Evolutionary conservation across 2,888 invertebrate species (phyloP), one percentile per base, ranked within the genome.

Genomic region (Branchipolynoe longqiensis): DNA sequence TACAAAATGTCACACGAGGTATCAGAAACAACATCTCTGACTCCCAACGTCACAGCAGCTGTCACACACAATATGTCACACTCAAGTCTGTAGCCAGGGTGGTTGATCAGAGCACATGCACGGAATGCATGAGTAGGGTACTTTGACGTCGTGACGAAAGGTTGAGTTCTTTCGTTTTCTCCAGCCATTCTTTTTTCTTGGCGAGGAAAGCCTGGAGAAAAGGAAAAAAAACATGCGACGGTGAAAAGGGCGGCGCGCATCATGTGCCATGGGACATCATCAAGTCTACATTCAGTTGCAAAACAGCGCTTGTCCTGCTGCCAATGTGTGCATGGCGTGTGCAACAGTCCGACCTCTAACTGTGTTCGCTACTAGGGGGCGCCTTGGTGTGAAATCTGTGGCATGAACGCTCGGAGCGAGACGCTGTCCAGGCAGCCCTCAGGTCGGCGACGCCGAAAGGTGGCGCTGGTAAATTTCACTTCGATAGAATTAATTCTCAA

Each of bases 111-210:
- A 88, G 54, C 8, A 84, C 88, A 73, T 88, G 88, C 82, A 88
- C 87, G 38, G 89, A 85, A 83, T 89, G 89, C 38, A 89, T 82
- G 28, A 89, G 85, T 69, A 87, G 83, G 33, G 89, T 89, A 40
- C 87, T 87, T 54, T 89, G 89, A 40, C 89, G 86, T 38, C 89
- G 83, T 4, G 89, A 89, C n/a, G 84, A 84, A 28, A 87, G 85
- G 62, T 84, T 84, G 54, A 86, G 78, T 54, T 89, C 89, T 85
- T 88, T 89, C 31, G 86, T 86, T 85, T 89, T 89, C 64, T 86
- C 89, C 48, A 88, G 83, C 89, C 89, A 89, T 69, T 88, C 88
- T 62, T 89, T 89, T 86, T 89, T 89, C 86, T 88, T 85, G 22
- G 88, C 83, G 38, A 89, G 86, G 84, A 89, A 89, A 40, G 89